phyloP scores from a whole-genome alignment of 2,888 invertebrate species.

The Apocheima hispidaria region DNA sequence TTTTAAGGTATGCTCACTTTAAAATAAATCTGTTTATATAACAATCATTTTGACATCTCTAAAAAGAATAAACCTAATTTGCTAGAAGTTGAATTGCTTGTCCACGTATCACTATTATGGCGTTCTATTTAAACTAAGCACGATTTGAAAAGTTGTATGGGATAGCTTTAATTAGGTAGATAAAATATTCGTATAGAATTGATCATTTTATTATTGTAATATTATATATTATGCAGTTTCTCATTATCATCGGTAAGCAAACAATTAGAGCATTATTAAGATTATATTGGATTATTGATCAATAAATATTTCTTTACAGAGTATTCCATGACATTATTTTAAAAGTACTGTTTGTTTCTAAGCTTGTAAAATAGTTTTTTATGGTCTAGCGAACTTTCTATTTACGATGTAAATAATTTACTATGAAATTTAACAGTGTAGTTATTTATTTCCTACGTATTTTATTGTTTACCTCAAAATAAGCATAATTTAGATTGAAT shows the following conservation, averaged over 20 bases:
- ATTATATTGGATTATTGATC: too few species aligned
- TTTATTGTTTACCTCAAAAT: too few species aligned
- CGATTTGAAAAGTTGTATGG: constrained; percentile 81
- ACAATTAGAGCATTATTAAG: not conserved
- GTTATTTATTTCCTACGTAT: not conserved
- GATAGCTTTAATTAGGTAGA: constrained; percentile 84
- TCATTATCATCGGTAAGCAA: not conserved
- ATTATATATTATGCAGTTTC: not conserved
- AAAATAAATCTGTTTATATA: too few species aligned
- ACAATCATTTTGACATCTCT: not conserved
- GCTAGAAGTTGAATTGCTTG: not conserved
- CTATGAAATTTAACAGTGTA: not conserved
- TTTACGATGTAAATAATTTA: too few species aligned
- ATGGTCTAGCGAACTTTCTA: too few species aligned
- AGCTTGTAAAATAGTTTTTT: too few species aligned
- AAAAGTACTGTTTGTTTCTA: too few species aligned
- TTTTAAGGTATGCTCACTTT: too few species aligned
- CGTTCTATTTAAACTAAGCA: constrained; percentile 73
- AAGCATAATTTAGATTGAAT: constrained; percentile 58
- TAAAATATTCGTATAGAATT: constrained; percentile 47
- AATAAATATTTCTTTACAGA: not conserved
- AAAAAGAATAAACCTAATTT: not conserved
- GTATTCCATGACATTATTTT: not conserved
- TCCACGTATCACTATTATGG: constrained; percentile 59
- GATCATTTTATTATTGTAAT: not conserved